Evolutionary conservation across 2,888 invertebrate genomes (phyloP), one percentile per base, ranked within the genome.

Genomic region (Chrysotoxum bicinctum): DNA sequence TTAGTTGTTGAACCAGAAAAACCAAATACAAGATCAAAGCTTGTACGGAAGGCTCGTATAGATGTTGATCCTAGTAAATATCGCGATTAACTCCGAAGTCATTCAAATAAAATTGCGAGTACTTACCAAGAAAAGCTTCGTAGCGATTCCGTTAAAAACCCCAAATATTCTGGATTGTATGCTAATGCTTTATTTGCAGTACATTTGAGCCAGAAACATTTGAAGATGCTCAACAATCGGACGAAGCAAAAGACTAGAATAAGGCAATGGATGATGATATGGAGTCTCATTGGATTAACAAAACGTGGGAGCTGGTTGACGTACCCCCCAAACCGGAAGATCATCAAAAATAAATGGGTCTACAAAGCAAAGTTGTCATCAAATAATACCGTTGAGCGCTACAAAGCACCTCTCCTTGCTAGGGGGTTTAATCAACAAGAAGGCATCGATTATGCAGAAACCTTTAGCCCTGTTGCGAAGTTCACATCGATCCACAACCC

Each of bases 341-440:
- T 43, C 16, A 43, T 43, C 43, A 43, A 43, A 43, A 43, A 43
- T 5, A 43, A 43, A 43, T 43, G 43, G 43, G n/a, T 43, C n/a
- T 43, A 43, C 16, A 43, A 43, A 43, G 43, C 43, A 43, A 43
- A 43, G 16, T n/a, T 43, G 7, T 16, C n/a, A 43, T 43, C 16
- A 16, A 10, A 43, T 16, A 50, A 50, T 21, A 32, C 32, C 7
- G 8, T 32, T 8, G 32, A 32, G 8, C 32, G 85, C 23, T 88
- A 86, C 50, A 89, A 89, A 76, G 89, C 90, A 16, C 72, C 89
- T 21, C 69, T 90, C 9, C 89, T 89, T 14, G 89, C 88, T 14
- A 68, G 87, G 30, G 89, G 89, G 32, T 90, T 85, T 76, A 78
- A 77, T 6, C 89, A 90, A 72, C 73, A 88, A 80, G 85, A 76